These are phyloP conservation scores for Corticium candelabrum DNA, from an alignment of 37 sponge, comb jelly and placozoan genomes.

Conservation along the genomic window DNA sequence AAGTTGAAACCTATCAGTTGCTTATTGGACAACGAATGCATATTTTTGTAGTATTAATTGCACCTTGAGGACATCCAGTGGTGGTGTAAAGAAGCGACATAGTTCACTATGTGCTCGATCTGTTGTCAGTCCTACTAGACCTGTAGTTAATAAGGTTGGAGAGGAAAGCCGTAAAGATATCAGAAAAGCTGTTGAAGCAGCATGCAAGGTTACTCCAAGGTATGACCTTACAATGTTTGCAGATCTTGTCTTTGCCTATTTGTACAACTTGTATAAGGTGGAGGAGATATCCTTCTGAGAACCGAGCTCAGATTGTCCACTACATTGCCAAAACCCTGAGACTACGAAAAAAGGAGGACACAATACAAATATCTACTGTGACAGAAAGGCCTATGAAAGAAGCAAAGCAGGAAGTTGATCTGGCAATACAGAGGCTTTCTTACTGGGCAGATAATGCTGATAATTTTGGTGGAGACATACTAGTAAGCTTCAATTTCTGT, in stretches of 20 bases:
- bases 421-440: conserved; percentile 80
- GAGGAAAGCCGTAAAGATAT: conserved; percentile 96
- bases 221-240: background rate
- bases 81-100: conserved; percentile 83
- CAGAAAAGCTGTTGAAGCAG: conserved; percentile 94
- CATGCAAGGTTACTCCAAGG: conserved; percentile 90
- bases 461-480: conserved; percentile 86
- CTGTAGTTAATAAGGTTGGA: conserved; percentile 71
- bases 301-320: conserved; percentile 96
- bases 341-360: conserved; percentile 67
- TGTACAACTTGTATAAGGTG: conserved; percentile 29
- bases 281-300: conserved; percentile 93
- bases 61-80: conserved; percentile 90
- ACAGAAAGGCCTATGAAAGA: conserved; percentile 49
- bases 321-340: conserved; percentile 95
- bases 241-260: background rate
- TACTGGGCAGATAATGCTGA: conserved; percentile 95
- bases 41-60: conserved; percentile 60
- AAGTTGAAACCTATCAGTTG: background rate
- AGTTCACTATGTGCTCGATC: conserved; percentile 75
- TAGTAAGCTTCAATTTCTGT: conserved; percentile 33
- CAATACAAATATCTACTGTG: conserved; percentile 56
- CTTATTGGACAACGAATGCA: background rate
- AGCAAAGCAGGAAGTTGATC: conserved; percentile 70
- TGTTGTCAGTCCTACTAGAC: conserved; percentile 43